Evolutionary conservation across 30 jellyfish, hydroid and myxozoan species (phyloP).

Genomic region (Rhopilema esculentum): DNA sequence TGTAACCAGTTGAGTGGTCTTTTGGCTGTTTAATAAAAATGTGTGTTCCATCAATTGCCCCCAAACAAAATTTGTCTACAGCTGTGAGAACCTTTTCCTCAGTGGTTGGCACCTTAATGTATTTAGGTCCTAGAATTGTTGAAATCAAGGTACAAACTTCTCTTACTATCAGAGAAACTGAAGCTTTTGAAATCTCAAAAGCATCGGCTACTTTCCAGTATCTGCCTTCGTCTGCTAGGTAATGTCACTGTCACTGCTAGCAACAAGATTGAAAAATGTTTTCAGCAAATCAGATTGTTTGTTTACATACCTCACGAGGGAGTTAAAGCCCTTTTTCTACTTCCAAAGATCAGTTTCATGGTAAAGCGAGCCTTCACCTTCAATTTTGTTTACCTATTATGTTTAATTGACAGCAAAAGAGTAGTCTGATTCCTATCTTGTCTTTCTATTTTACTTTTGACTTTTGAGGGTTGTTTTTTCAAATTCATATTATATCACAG

Average conservation of each 20-base stretch:
- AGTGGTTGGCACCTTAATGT: constrained; percentile 51
- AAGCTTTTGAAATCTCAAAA: constrained; percentile 28
- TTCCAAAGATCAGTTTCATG: neutral
- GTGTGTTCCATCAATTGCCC: constrained; percentile 35
- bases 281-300: too few relatives aligned
- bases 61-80: constrained; percentile 4
- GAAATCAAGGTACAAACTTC: neutral
- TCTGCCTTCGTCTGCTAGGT: constrained; percentile 31
- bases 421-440: neutral
- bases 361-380: neutral
- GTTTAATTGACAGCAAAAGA: neutral
- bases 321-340: neutral
- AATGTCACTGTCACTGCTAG: constrained; percentile 37
- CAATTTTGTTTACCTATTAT: neutral
- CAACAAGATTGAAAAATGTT: too few relatives aligned
- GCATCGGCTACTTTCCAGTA: constrained; percentile 22
- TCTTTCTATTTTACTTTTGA: neutral
- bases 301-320: too few relatives aligned
- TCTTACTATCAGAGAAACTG: constrained; percentile 22
- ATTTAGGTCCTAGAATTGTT: constrained; percentile 9
- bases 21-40: constrained; percentile 12
- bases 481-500: neutral
- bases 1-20: constrained; percentile 7
- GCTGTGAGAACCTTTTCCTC: constrained; percentile 1
- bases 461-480: neutral